Conservation (phyloP, 1,140 invertebrate species). For the Conus betulinus region DNA sequence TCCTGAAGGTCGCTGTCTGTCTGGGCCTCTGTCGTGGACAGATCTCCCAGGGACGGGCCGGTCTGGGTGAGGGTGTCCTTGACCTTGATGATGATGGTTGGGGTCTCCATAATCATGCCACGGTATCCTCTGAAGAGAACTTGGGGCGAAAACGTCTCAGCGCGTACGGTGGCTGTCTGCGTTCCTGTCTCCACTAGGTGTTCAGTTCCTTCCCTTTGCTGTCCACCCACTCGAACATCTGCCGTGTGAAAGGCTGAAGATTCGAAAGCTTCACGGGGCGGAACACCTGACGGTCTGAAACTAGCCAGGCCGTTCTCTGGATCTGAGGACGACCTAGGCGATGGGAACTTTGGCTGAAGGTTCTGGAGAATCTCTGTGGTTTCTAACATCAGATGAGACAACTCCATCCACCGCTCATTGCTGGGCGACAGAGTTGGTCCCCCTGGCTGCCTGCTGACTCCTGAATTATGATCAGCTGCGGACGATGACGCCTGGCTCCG, state of each 20-base stretch:
- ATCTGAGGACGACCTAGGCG: background rate
- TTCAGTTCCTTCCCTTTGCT: background rate
- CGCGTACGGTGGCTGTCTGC: background rate
- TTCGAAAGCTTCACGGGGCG: background rate
- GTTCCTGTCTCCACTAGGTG: conserved; percentile 30
- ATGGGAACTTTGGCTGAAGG: conserved; percentile 19
- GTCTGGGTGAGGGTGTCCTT: conserved; percentile 57
- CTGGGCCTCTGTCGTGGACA: conserved; percentile 47
- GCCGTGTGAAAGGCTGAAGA: background rate
- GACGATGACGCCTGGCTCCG: background rate
- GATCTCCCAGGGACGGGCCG: conserved; percentile 48
- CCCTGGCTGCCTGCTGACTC: background rate
- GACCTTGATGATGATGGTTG: conserved; percentile 29
- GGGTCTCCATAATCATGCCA: background rate
- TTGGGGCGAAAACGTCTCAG: background rate
- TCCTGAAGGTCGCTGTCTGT: conserved; percentile 45
- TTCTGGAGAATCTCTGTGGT: conserved; percentile 24
- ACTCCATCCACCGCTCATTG: conserved; percentile 30
- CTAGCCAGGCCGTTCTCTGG: background rate
- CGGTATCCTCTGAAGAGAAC: background rate
- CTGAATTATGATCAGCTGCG: background rate
- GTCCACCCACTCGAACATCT: background rate
- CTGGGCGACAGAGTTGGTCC: conserved; percentile 5
- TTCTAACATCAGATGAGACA: conserved; percentile 36
- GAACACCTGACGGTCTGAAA: background rate